A percentile compares a stretch with the other conserved stretches of the same genome.
Evolutionary conservation across 2,113 vertebrate species (phyloP).

Genomic region (Pampusana beccarii): DNA sequence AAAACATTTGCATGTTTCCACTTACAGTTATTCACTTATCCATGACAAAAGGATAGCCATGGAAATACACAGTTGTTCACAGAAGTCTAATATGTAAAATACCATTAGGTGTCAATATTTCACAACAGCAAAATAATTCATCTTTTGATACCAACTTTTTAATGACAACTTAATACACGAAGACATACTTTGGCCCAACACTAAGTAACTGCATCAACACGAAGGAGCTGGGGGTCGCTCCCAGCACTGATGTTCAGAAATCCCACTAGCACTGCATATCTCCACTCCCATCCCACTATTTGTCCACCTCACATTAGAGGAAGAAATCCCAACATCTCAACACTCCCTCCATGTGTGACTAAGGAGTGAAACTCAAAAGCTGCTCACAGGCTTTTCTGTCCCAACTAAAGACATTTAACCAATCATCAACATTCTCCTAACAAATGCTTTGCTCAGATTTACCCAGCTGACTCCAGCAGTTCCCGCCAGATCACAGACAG

Average conservation of each 20-base stretch:
- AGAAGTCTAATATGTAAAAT: not conserved
- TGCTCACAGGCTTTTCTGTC: not conserved
- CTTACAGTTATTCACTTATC: not conserved
- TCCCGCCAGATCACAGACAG: accelerated
- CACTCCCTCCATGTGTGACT: accelerated
- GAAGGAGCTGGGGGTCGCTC: not conserved
- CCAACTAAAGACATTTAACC: not conserved
- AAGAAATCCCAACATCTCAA: not conserved
- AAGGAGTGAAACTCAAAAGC: not conserved
- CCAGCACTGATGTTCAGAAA: not conserved
- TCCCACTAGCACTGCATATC: too few relatives aligned
- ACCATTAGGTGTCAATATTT: not conserved
- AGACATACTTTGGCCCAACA: not conserved
- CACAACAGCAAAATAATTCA: not conserved
- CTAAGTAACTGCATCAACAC: not conserved
- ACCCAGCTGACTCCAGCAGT: not conserved
- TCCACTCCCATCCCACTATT: not conserved
- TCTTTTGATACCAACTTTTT: not conserved
- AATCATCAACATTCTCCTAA: not conserved
- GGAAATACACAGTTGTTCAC: not conserved
- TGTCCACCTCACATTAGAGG: not conserved
- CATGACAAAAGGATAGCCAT: not conserved
- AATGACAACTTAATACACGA: not conserved
- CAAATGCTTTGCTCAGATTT: not conserved
- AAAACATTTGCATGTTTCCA: not conserved